A percentile compares a stretch with the other conserved stretches of the same genome.
Conservation (phyloP, 2,888 invertebrate genomes). For the Drosophila subquinaria region DNA sequence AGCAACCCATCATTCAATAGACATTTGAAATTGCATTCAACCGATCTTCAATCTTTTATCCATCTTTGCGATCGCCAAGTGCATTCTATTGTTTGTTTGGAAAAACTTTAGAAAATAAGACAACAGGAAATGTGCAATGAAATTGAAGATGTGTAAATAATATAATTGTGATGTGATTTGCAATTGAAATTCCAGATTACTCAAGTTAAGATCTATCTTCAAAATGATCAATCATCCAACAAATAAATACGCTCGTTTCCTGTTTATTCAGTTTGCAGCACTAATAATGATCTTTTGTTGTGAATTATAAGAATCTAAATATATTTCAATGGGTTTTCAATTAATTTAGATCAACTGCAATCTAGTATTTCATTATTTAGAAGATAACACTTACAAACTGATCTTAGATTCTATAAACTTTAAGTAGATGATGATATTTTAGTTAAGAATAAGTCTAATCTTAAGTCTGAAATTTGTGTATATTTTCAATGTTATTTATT, state of each 20-base stretch:
- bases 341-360: neutral
- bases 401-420: too few species aligned
- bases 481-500: too few species aligned
- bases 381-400: too few species aligned
- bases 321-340: neutral
- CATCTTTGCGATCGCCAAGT: constrained; percentile 16
- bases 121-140: constrained; percentile 55
- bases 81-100: constrained; percentile 4
- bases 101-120: constrained; percentile 11
- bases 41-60: constrained; percentile 23
- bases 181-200: constrained; percentile 19
- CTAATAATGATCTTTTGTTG: neutral
- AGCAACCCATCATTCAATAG: constrained; percentile 30
- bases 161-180: constrained; percentile 28
- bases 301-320: neutral
- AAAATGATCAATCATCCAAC: constrained; percentile 4
- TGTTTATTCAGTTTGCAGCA: constrained; percentile 6
- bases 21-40: constrained; percentile 44
- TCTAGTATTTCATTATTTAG: neutral
- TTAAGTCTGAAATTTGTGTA: too few species aligned
- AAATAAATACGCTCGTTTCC: constrained; percentile 11
- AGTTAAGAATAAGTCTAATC: too few species aligned
- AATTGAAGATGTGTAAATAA: constrained; percentile 37
- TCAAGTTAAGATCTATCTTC: neutral
- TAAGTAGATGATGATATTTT: too few species aligned